Conservation (phyloP, 2,797 vertebrate genomes). For the Eleutherodactylus coqui region DNA sequence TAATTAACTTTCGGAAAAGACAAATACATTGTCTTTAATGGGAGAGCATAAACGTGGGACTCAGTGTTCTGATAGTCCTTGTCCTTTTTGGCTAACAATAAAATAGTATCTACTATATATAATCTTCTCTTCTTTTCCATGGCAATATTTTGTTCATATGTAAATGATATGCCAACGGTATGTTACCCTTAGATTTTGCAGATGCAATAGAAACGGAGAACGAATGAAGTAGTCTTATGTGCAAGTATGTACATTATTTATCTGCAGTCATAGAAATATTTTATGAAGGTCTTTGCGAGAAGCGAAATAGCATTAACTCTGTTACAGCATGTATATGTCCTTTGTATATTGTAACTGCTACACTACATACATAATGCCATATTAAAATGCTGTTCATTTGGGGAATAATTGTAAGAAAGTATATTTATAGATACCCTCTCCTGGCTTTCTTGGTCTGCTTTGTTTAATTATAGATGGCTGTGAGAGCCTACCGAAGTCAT, state of each 20-base stretch:
- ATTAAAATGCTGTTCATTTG: slow-evolving; percentile 10
- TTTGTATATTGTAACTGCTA: slow-evolving; percentile 6
- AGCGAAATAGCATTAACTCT: slow-evolving; percentile 11
- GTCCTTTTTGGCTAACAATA: no score
- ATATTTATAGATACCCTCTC: slow-evolving; percentile 19
- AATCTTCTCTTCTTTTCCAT: not conserved
- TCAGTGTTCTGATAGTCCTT: no score
- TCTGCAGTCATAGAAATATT: slow-evolving; percentile 47
- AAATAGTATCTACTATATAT: not conserved
- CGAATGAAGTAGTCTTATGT: slow-evolving; percentile 22
- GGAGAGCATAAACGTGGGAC: no score
- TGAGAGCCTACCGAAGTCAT: not conserved
- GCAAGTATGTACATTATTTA: slow-evolving; percentile 34
- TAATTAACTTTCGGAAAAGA: no score
- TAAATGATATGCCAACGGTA: slow-evolving; percentile 25
- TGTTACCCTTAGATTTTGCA: slow-evolving; percentile 18
- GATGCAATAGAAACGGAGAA: slow-evolving; percentile 4
- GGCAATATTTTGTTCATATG: slow-evolving; percentile 8
- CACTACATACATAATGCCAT: slow-evolving; percentile 9
- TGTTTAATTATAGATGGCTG: slow-evolving; percentile 38
- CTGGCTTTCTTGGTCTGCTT: slow-evolving; percentile 1
- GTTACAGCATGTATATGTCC: slow-evolving; percentile 31
- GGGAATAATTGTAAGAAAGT: slow-evolving; percentile 20
- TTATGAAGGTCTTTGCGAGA: slow-evolving; percentile 45
- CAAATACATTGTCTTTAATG: no score